A percentile compares a stretch with the other conserved stretches of the same genome.
Evolutionary conservation across 2,113 vertebrate genomes (phyloP).

Genomic region (Ictalurus punctatus): DNA sequence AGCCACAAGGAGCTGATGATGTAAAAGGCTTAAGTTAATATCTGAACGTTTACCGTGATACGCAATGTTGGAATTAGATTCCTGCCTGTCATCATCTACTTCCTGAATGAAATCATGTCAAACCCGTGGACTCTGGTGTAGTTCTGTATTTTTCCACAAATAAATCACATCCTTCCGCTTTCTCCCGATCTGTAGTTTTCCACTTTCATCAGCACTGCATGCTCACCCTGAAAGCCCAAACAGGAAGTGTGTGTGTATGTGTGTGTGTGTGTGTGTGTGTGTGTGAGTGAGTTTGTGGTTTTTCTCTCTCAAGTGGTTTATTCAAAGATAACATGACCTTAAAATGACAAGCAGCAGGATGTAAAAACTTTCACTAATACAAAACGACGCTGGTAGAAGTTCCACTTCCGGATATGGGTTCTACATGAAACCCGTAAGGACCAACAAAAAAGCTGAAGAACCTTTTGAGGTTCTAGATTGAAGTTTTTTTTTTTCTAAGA

Average conservation of each 20-base stretch:
- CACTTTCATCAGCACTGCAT: neutral
- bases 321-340: neutral
- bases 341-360: neutral
- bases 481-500: neutral
- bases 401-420: neutral
- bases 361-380: neutral
- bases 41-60: neutral
- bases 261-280: neutral
- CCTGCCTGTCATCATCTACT: neutral
- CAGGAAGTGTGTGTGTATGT: conserved; percentile 9
- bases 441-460: neutral
- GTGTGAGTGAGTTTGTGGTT: neutral
- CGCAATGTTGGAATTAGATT: neutral
- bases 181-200: neutral
- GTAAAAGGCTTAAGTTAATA: neutral
- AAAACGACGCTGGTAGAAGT: neutral
- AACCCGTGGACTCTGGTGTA: neutral
- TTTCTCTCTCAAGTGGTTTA: neutral
- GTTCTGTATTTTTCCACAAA: neutral
- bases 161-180: neutral
- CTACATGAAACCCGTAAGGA: neutral
- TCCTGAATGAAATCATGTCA: neutral
- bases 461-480: neutral
- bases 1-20: neutral
- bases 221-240: neutral